These are phyloP conservation scores for Synaphobranchus kaupii DNA, from an alignment of 2,797 vertebrate genomes.

Conservation along the genomic window DNA sequence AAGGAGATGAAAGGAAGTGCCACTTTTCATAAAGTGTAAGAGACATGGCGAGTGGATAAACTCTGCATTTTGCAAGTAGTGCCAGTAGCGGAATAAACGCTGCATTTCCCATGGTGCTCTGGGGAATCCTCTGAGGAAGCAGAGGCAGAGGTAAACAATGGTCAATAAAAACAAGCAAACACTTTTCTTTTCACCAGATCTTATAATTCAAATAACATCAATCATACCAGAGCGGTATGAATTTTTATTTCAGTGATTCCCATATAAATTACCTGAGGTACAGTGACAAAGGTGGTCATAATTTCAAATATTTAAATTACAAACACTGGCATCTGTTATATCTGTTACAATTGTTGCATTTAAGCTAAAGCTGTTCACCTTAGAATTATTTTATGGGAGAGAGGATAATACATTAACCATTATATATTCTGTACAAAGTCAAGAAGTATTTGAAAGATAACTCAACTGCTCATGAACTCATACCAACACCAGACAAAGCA, in stretches of 20 bases:
- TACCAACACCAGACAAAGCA: neutral
- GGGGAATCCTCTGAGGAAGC: neutral
- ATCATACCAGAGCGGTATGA: neutral
- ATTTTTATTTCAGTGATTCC: neutral
- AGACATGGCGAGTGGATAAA: neutral
- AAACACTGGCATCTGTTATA: neutral
- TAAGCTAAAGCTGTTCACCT: neutral
- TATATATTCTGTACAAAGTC: neutral
- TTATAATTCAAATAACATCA: neutral
- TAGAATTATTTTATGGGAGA: neutral
- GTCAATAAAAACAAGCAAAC: neutral
- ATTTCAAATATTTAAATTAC: too few species aligned
- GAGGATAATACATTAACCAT: neutral
- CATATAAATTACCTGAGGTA: neutral
- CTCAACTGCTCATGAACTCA: neutral
- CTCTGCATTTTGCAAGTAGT: neutral
- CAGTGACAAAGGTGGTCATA: neutral
- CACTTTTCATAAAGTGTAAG: neutral
- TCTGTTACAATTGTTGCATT: neutral
- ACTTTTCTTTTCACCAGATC: neutral
- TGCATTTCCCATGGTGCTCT: neutral
- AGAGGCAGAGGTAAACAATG: neutral
- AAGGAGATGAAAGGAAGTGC: neutral
- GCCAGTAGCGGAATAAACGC: neutral
- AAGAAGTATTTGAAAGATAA: neutral